Evolutionary conservation across 2,113 vertebrate genomes (phyloP), one percentile per base, ranked within the genome.

Genomic region (Clinocottus analis): DNA sequence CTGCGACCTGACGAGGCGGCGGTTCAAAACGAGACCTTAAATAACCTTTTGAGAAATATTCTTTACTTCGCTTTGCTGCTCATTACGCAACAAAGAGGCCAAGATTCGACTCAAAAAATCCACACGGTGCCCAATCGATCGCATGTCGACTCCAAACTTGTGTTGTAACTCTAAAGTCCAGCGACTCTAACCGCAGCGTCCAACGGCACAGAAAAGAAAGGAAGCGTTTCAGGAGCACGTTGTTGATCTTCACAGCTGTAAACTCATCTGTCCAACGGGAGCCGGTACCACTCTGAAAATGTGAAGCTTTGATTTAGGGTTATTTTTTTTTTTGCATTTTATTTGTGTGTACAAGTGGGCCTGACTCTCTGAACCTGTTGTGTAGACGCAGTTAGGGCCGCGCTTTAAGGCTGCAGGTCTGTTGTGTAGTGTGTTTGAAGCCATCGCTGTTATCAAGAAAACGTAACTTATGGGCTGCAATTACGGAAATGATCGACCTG

Each of bases 241-340:
- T n/a, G n/a, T n/a, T n/a, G n/a, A n/a, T n/a, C n/a, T n/a, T n/a
- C n/a, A n/a, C n/a, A n/a, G n/a, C n/a, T n/a, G n/a, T n/a, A n/a
- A n/a, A n/a, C n/a, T n/a, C n/a, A n/a, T n/a, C n/a, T n/a, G n/a
- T n/a, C n/a, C n/a, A n/a, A n/a, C n/a, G n/a, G n/a, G n/a, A n/a
- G n/a, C 85, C 60, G 73, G 79, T 82, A 14, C 83, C 85, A 81
- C 80, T 91, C 86, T 91, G 87, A 91, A 88, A 82, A 90, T 85
- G 85, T 91, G 70, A 92, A 90, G 86, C 85, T 92, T 87, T 90
- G 85, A 92, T 85, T 92, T 93, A 88, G 91, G 90, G 84, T 75
- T 87, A 80, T 74, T 82, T 67, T 49, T 80, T 33, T 33, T 49
- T 80, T 33, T 33, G 78, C 61, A 55, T 53, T 74, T 11, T 45